Evolutionary conservation across 2,888 invertebrate genomes (phyloP), one percentile per base, ranked within the genome.

Genomic region (Dolichopus griseipennis): DNA sequence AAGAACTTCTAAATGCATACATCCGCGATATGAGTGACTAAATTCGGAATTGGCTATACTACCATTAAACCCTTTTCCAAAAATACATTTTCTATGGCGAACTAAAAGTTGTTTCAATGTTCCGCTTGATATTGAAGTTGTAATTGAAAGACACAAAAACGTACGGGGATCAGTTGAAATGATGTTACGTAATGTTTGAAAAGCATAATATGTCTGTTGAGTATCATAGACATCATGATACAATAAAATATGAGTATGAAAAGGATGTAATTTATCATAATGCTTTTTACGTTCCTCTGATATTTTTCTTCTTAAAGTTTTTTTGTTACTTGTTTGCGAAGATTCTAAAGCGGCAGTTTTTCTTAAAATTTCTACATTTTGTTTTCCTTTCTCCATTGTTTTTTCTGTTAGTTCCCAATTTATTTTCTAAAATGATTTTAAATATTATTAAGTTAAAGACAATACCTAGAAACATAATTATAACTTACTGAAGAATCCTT

Each of bases 181-280:
- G 71, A 91, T 88, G 74, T 88, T 89, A 70, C 88, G 86, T n/a
- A 93, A 79, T 0, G 90, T 89, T 70, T 87, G 86, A 71, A 93
- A 82, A 9, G 90, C 89, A 76, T 92, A 92, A 0, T 91, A 81
- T 0, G 81, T 87, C 74, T 90, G 85, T 69, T 87, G 85, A 0
- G 89, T 88, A 78, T 93, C 93, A 75, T 90, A 92, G 21, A 90
- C 87, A 71, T 90, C 90, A 73, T 88, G 87, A 76, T 94, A 94
- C 3, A 95, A 83, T 63, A 94, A 84, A 82, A 95, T 86, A 76
- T 94, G 93, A 27, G 91, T 90, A 77, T 94, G 93, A 69, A 92
- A 86, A 34, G 90, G 89, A 77, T 91, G 90, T 71, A 74, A 73
- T 71, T 72, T 73, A 63, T 74, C 74, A 66, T 72, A 73, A 64